Evolutionary conservation across 2,797 vertebrate species (phyloP).

Genomic region (Peromyscus aztecus): DNA sequence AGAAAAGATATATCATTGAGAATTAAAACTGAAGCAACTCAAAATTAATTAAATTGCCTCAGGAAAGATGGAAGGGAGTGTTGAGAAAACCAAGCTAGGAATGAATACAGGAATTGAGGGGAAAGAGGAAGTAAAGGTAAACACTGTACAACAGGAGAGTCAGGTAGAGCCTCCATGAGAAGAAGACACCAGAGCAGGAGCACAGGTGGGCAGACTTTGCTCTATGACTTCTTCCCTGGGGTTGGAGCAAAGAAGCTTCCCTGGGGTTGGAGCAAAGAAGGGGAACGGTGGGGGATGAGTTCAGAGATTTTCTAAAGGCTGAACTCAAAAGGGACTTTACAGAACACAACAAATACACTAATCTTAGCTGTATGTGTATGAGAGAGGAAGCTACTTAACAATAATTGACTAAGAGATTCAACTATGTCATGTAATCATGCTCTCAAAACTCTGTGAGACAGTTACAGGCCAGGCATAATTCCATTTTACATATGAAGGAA

Average conservation of each 20-base stretch:
- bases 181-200: neutral
- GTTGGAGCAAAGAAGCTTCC: neutral
- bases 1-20: neutral
- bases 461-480: neutral
- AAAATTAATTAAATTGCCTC: neutral
- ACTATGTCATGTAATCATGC: neutral
- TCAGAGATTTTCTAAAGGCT: neutral
- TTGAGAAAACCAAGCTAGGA: constrained; percentile 15
- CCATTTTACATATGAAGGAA: neutral
- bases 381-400: neutral
- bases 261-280: neutral
- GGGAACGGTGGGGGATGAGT: neutral
- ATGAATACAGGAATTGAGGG: neutral
- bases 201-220: neutral
- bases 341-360: neutral
- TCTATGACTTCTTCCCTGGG: neutral
- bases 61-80: neutral
- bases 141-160: neutral
- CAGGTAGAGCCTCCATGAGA: neutral
- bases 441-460: neutral
- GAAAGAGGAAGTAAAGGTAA: neutral
- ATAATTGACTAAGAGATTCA: neutral
- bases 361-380: neutral
- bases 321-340: neutral
- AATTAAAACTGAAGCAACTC: neutral